These are phyloP conservation scores for Xylota segnis DNA, from an alignment of 2,888 invertebrate species.

Conservation along the genomic window DNA sequence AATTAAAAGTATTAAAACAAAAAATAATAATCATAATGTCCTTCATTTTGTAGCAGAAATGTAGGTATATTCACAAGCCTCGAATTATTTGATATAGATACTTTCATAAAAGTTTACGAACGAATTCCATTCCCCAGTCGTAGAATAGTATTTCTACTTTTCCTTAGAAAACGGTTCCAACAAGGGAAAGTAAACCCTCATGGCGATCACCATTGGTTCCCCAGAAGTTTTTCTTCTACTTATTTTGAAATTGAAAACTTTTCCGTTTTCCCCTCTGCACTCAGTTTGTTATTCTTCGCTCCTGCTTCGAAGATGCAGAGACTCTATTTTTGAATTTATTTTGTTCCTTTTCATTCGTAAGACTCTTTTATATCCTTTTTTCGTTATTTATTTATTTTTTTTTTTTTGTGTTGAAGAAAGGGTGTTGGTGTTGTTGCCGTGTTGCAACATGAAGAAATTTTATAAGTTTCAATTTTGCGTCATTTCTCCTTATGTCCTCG, in stretches of 20 bases:
- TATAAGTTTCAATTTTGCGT: conserved; percentile 46
- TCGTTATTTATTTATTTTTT: neutral
- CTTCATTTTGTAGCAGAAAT: too few relatives aligned
- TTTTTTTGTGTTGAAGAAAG: neutral
- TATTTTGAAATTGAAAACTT: conserved; percentile 44
- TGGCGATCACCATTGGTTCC: conserved; percentile 13
- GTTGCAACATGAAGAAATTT: conserved; percentile 27
- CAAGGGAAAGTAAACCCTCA: neutral
- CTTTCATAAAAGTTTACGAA: neutral
- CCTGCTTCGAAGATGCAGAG: neutral
- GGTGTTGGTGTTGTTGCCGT: neutral
- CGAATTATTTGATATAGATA: neutral
- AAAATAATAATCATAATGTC: too few relatives aligned
- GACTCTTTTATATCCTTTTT: neutral
- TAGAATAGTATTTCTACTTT: neutral
- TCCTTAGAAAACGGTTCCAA: neutral
- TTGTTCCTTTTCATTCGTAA: neutral
- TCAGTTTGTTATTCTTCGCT: neutral
- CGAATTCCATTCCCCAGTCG: neutral
- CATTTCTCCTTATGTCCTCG: conserved; percentile 7
- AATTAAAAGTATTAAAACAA: too few relatives aligned
- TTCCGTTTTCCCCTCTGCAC: conserved; percentile 10
- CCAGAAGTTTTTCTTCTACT: conserved; percentile 4
- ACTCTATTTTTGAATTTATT: neutral
- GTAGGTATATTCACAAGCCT: neutral